phyloP scores from a whole-genome alignment of 1,140 invertebrate species.

The Meloidogyne hapla region DNA sequence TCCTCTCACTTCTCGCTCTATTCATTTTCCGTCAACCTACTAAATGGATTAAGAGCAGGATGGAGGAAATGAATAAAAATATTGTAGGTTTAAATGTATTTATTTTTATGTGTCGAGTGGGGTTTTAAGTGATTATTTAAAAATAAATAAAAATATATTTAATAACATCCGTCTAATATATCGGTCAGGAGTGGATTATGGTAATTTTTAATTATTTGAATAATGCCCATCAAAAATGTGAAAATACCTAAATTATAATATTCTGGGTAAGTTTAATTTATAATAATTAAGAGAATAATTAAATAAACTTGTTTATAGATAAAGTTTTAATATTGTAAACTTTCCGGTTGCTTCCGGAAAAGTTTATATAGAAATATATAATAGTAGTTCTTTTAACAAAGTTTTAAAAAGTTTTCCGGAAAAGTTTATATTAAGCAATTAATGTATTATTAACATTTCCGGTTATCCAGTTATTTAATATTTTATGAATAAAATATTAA shows the following conservation, averaged over 20 bases:
- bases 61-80: not conserved
- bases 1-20: not conserved
- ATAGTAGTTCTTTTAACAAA: no score
- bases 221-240: not conserved
- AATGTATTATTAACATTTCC: no score
- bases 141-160: not conserved
- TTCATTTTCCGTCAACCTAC: not conserved
- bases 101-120: not conserved
- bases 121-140: not conserved
- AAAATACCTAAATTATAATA: not conserved
- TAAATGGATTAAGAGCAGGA: not conserved
- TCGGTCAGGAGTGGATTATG: not conserved
- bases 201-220: not conserved
- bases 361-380: no score
- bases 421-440: no score
- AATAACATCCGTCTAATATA: not conserved
- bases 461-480: no score
- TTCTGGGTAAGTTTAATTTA: no score
- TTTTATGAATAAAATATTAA: no score
- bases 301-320: no score
- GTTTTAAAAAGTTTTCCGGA: no score
- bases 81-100: not conserved
- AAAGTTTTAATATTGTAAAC: no score
- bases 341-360: no score
- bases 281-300: no score